Percentiles rank a stretch among this genome's conserved stretches.
Conservation (phyloP, 2,797 vertebrate genomes). For the Salmo trutta region DNA sequence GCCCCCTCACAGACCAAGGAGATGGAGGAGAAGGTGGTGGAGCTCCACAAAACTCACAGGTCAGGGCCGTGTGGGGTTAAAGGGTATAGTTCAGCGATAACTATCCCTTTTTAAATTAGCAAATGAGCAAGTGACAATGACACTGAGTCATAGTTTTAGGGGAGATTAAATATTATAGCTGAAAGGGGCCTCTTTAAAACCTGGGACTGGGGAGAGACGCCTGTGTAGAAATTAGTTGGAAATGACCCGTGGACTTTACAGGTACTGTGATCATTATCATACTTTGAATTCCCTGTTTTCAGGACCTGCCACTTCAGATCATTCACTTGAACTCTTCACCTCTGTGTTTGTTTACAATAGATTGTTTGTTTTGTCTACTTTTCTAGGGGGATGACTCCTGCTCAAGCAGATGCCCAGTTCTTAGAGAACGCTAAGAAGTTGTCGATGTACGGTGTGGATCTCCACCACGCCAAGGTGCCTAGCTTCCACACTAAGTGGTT, state of each 20-base stretch:
- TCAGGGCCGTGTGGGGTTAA: constrained; percentile 40
- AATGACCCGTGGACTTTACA: not conserved
- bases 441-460: constrained; percentile 97
- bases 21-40: constrained; percentile 95
- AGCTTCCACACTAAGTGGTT: constrained; percentile 11
- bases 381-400: constrained; percentile 92
- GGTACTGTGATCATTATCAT: not conserved
- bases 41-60: constrained; percentile 95
- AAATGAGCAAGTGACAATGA: not conserved
- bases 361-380: not conserved
- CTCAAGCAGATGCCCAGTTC: constrained; percentile 92
- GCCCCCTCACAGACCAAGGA: constrained; percentile 91
- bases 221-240: not conserved
- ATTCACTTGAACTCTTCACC: not conserved
- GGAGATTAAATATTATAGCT: not conserved
- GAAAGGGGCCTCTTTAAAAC: not conserved
- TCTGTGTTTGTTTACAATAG: not conserved
- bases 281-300: not conserved
- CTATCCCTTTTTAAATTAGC: not conserved
- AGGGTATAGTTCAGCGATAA: not conserved
- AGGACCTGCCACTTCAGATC: not conserved
- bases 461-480: constrained; percentile 95
- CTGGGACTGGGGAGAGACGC: not conserved
- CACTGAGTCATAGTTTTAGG: not conserved
- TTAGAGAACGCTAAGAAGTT: constrained; percentile 98